Evolutionary conservation across 2,888 invertebrate species (phyloP).

Genomic region (Rhopalosiphum nymphaeae): DNA sequence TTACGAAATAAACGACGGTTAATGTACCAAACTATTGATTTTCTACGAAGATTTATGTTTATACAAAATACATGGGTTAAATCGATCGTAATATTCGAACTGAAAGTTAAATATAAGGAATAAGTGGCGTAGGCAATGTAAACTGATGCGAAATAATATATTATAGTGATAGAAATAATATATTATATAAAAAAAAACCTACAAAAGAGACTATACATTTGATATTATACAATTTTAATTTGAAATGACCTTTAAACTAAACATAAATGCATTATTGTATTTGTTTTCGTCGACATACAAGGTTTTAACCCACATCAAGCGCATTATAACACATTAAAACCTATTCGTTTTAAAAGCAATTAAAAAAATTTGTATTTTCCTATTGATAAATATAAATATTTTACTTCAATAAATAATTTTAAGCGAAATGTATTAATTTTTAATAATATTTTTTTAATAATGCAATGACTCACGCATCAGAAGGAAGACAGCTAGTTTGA

Average conservation of each 20-base stretch:
- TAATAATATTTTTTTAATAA: not conserved
- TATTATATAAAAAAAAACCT: not conserved
- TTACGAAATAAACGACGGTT: constrained; percentile 37
- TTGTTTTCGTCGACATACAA: not conserved
- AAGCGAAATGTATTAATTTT: not conserved
- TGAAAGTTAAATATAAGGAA: not conserved
- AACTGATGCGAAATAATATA: not conserved
- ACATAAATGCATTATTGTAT: not conserved
- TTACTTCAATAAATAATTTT: not conserved
- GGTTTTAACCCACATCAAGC: not conserved
- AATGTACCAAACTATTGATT: constrained; percentile 22
- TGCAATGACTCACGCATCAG: not conserved
- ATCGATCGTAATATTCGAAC: not conserved
- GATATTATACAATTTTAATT: not conserved
- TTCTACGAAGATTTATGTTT: not conserved
- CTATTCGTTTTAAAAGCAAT: not conserved
- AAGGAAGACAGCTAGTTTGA: not conserved
- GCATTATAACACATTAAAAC: not conserved
- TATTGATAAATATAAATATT: not conserved
- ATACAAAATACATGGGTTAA: not conserved
- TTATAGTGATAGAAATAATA: not conserved
- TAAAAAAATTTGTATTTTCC: not conserved
- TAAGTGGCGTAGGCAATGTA: not conserved
- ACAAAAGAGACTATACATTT: not conserved
- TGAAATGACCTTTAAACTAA: constrained; percentile 8